Evolutionary conservation across 2,113 vertebrate genomes (phyloP).

Genomic region (Meles meles): DNA sequence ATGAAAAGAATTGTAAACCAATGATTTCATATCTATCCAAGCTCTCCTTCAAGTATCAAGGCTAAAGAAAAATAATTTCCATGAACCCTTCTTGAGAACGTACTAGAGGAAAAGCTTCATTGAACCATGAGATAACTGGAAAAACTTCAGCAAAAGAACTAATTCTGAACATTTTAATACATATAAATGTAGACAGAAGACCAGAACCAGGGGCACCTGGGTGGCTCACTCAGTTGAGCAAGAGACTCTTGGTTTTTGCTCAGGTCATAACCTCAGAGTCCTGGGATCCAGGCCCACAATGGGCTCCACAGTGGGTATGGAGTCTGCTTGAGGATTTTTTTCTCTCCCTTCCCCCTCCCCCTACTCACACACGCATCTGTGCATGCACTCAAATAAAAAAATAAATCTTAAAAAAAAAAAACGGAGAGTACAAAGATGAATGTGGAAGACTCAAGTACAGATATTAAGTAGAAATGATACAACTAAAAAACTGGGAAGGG

Average conservation of each 20-base stretch:
- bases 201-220: not conserved
- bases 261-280: not conserved
- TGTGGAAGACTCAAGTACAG: not conserved
- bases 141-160: not conserved
- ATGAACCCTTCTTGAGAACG: not conserved
- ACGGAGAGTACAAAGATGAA: not conserved
- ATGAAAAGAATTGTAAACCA: not conserved
- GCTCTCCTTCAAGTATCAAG: not conserved
- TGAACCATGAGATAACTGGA: not conserved
- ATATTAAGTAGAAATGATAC: not conserved
- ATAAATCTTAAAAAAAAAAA: not conserved
- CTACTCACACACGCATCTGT: not conserved
- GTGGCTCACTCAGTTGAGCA: not conserved
- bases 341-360: not conserved
- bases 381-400: not conserved
- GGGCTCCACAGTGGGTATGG: not conserved
- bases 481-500: not conserved
- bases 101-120: not conserved
- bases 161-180: not conserved
- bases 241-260: not conserved
- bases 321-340: not conserved
- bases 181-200: not conserved
- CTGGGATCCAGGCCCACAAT: not conserved
- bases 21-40: not conserved
- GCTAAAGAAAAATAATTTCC: not conserved